A percentile compares a stretch with the other conserved stretches of the same genome.
These are phyloP conservation scores for Phrixothrix hirtus DNA, from an alignment of 2,888 invertebrate genomes.

Conservation along the genomic window DNA sequence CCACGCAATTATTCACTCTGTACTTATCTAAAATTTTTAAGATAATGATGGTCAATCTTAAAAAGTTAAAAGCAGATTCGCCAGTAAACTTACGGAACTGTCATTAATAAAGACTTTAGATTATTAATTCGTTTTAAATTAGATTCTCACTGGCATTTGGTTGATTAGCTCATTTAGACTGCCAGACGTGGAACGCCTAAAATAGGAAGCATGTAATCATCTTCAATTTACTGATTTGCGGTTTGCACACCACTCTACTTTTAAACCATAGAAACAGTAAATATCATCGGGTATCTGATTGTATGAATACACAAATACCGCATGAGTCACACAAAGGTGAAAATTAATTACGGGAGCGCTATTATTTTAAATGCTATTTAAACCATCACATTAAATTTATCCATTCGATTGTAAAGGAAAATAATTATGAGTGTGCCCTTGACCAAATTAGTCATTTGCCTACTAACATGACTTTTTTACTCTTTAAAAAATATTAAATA, in stretches of 20 bases:
- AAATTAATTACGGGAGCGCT: neutral
- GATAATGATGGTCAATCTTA: no score
- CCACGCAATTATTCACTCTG: no score
- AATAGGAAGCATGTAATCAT: constrained; percentile 17
- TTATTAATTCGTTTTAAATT: constrained; percentile 14
- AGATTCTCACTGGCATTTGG: neutral
- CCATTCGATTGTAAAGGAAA: no score
- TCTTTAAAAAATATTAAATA: no score
- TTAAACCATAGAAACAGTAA: no score
- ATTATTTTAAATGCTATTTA: neutral
- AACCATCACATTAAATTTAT: no score
- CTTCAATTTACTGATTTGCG: constrained; percentile 6
- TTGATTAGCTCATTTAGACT: constrained; percentile 4
- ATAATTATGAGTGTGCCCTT: no score
- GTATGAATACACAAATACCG: neutral
- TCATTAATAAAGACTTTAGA: neutral
- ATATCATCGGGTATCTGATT: no score
- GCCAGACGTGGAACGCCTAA: constrained; percentile 6
- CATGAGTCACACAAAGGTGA: neutral
- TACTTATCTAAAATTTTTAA: no score
- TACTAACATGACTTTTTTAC: no score
- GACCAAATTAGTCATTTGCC: no score
- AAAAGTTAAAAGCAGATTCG: neutral
- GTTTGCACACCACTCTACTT: constrained; percentile 7
- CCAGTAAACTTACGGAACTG: neutral